Evolutionary conservation across 2,113 vertebrate genomes (phyloP).

Genomic region (Sarotherodon lohbergeri): DNA sequence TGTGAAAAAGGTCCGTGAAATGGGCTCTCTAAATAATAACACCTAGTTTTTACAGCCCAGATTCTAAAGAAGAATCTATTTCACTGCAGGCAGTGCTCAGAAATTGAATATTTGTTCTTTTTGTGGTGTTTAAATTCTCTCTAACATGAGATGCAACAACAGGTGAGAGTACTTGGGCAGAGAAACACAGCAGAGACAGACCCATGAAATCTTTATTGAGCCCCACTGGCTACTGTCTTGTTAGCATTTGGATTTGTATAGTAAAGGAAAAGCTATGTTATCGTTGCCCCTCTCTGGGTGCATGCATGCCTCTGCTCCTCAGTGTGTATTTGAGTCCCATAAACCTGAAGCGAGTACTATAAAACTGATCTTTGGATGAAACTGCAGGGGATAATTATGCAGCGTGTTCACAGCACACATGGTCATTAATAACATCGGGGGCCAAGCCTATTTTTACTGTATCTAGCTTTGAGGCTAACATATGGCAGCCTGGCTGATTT

Average conservation of each 20-base stretch:
- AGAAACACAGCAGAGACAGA: not conserved
- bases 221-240: slow-evolving; percentile 41
- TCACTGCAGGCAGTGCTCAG: not conserved
- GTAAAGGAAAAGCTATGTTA: not conserved
- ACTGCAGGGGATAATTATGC: slow-evolving; percentile 47
- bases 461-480: slow-evolving; percentile 45
- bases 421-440: slow-evolving; percentile 23
- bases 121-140: not conserved
- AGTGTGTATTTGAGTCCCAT: not conserved
- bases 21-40: not conserved
- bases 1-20: not conserved
- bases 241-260: not conserved
- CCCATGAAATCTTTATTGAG: slow-evolving; percentile 22
- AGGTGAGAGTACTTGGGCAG: slow-evolving; percentile 18
- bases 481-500: slow-evolving; percentile 25
- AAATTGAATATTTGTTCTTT: not conserved
- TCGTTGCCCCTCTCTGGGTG: not conserved
- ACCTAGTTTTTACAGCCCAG: not conserved
- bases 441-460: slow-evolving; percentile 22
- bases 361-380: slow-evolving; percentile 30
- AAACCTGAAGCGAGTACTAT: slow-evolving; percentile 1
- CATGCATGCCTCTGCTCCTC: not conserved
- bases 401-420: slow-evolving; percentile 28
- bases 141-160: not conserved
- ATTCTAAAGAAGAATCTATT: not conserved